Evolutionary conservation across 2,113 vertebrate genomes (phyloP).

Genomic region (Cyanistes caeruleus): DNA sequence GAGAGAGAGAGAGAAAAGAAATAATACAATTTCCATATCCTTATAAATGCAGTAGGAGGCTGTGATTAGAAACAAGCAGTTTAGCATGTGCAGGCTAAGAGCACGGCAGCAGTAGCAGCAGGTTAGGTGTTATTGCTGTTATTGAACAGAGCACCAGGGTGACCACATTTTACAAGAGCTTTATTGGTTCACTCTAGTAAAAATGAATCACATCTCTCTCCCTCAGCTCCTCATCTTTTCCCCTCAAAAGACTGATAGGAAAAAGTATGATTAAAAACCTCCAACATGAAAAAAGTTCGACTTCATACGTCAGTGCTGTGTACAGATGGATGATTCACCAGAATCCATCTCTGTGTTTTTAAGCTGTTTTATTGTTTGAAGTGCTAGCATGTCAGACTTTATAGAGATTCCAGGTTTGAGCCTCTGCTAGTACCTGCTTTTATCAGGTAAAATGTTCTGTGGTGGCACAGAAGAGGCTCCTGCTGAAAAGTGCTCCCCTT

Average conservation of each 20-base stretch:
- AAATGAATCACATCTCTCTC: constrained; percentile 49
- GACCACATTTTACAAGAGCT: constrained; percentile 18
- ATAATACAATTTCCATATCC: background rate
- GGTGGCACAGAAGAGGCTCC: background rate
- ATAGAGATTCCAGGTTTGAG: background rate
- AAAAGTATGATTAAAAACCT: constrained; percentile 38
- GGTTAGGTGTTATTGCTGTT: constrained; percentile 35
- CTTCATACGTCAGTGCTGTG: constrained; percentile 9
- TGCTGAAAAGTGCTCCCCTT: background rate
- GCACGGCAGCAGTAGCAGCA: background rate
- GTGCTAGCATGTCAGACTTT: constrained; percentile 10
- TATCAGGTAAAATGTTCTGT: background rate
- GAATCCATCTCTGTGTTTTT: background rate
- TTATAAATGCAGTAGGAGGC: background rate
- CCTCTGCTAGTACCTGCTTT: constrained; percentile 26
- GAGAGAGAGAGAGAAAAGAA: accelerated
- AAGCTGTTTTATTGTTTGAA: constrained; percentile 34
- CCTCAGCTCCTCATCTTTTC: background rate
- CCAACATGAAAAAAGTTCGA: background rate
- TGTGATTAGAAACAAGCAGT: constrained; percentile 32
- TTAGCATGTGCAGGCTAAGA: background rate
- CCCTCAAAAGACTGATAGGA: constrained; percentile 20
- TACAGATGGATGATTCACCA: constrained; percentile 56
- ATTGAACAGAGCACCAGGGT: constrained; percentile 10
- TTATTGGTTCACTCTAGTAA: constrained; percentile 35